Conservation (phyloP, 2,797 vertebrate genomes). For the Pristis pectinata region DNA sequence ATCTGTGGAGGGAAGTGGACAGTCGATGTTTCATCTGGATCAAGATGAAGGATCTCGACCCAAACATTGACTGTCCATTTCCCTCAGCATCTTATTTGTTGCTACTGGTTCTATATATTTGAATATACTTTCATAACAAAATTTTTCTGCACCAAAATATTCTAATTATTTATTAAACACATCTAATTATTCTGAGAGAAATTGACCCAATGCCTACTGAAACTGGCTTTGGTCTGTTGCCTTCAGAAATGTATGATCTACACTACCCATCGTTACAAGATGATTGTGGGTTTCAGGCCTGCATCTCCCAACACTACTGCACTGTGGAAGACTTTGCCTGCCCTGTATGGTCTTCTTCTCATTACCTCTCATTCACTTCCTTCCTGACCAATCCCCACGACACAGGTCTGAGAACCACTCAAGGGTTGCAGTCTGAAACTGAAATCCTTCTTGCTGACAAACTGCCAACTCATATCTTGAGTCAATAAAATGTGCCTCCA, state of each 20-base stretch:
- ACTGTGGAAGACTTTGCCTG: background rate
- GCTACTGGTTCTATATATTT: background rate
- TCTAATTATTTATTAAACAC: background rate
- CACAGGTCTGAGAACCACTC: background rate
- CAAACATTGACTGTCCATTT: too few species aligned
- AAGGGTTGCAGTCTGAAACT: background rate
- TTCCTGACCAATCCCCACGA: too few species aligned
- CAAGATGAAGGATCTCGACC: too few species aligned
- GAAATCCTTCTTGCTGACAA: background rate
- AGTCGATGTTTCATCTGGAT: too few species aligned
- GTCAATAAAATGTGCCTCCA: background rate
- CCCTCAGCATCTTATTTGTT: too few species aligned
- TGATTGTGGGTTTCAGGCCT: background rate
- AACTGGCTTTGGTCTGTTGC: background rate
- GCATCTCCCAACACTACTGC: background rate
- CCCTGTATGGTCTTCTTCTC: background rate
- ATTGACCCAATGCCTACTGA: background rate
- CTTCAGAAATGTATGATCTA: background rate
- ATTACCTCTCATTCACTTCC: background rate
- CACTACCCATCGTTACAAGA: background rate
- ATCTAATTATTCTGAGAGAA: too few species aligned
- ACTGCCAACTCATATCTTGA: background rate
- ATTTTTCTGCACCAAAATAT: background rate
- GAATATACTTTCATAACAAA: background rate
- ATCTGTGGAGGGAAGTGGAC: too few species aligned